phyloP scores from a whole-genome alignment of 2,888 invertebrate species.

The Lasioglossum figueresi region DNA sequence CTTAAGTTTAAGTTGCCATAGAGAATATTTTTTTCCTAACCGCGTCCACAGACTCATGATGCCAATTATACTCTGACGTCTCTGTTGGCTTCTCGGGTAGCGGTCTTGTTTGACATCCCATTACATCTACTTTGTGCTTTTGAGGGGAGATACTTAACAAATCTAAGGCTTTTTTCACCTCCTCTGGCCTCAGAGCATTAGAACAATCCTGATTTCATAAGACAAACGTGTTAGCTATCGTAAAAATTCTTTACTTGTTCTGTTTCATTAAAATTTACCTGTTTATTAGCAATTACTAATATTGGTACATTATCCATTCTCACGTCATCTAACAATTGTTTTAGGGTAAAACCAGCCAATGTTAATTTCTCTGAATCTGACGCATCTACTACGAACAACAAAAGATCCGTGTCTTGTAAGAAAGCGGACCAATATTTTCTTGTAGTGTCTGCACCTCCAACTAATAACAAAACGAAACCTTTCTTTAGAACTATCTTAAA shows the following conservation, averaged over 20 bases:
- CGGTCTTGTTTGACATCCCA: conserved; percentile 79
- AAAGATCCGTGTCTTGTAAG: conserved; percentile 83
- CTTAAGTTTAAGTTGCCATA: conserved; percentile 67
- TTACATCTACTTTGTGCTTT: conserved; percentile 81
- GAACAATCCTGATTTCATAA: conserved; percentile 77
- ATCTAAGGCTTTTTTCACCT: conserved; percentile 81
- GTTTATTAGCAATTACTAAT: conserved; percentile 83
- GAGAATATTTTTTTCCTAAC: conserved; percentile 78
- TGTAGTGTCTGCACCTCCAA: conserved; percentile 80
- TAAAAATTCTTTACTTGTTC: not conserved
- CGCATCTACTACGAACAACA: conserved; percentile 83
- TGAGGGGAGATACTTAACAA: conserved; percentile 80
- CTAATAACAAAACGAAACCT: conserved; percentile 64
- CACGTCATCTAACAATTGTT: conserved; percentile 81
- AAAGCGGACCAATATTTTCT: conserved; percentile 82
- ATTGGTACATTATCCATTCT: conserved; percentile 82
- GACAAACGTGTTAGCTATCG: conserved; percentile 8
- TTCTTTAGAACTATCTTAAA: not conserved
- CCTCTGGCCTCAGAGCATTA: conserved; percentile 77
- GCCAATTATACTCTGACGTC: conserved; percentile 66
- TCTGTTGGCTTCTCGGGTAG: conserved; percentile 63
- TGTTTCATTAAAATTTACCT: conserved; percentile 70
- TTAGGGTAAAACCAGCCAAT: conserved; percentile 78
- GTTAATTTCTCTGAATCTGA: conserved; percentile 79
- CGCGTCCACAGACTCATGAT: conserved; percentile 74